A percentile compares a stretch with the other conserved stretches of the same genome.
phyloP scores from a whole-genome alignment of 1,140 invertebrate species.

The Philaenus spumarius region DNA sequence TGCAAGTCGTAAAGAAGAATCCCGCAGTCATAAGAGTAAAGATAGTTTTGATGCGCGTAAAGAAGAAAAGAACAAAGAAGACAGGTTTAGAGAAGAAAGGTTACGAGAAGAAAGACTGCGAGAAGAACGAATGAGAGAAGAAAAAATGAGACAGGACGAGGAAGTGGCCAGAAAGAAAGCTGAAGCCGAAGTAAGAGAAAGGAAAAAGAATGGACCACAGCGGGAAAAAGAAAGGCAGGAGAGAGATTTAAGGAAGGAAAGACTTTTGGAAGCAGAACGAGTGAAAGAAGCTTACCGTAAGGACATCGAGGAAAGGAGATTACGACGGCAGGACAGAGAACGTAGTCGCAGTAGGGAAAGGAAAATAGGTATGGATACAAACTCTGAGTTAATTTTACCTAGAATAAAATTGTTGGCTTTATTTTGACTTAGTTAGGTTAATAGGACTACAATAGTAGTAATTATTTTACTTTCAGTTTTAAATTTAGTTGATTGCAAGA shows the following conservation, averaged over 20 bases:
- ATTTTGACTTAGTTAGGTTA: no score
- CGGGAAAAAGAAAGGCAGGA: conserved; percentile 17
- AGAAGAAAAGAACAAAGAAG: conserved; percentile 21
- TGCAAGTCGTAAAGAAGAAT: conserved; percentile 34
- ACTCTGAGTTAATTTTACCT: no score
- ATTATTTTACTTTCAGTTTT: no score
- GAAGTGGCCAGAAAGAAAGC: neutral
- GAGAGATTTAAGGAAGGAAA: conserved; percentile 21
- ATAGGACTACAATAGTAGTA: no score
- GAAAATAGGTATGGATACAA: conserved; percentile 19
- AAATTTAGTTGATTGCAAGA: no score
- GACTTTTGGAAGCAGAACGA: conserved; percentile 27
- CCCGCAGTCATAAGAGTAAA: conserved; percentile 31
- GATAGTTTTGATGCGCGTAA: conserved; percentile 35
- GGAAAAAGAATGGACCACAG: neutral
- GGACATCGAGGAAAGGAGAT: conserved; percentile 27
- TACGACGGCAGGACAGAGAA: conserved; percentile 23
- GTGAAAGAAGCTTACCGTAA: conserved; percentile 26
- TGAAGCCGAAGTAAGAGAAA: conserved; percentile 13
- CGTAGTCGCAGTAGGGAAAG: conserved; percentile 22
- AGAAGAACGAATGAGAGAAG: conserved; percentile 18
- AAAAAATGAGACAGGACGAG: conserved; percentile 13
- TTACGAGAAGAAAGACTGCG: conserved; percentile 12
- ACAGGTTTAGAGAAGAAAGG: neutral
- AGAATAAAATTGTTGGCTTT: no score